phyloP scores from a whole-genome alignment of 1,140 invertebrate genomes.

The Caenorhabditis remanei region DNA sequence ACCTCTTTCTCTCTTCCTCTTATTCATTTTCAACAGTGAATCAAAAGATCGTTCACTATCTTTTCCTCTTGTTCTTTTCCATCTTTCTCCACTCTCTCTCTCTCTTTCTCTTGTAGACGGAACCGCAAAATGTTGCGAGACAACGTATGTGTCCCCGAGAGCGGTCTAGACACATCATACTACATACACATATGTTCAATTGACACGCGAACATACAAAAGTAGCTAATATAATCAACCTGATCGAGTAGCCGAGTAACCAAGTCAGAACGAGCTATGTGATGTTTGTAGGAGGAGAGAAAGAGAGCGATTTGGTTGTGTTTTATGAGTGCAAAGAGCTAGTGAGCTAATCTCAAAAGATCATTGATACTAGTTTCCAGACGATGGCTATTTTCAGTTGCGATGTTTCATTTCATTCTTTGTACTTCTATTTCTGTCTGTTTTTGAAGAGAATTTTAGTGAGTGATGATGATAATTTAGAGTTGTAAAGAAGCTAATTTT shows the following conservation, averaged over 20 bases:
- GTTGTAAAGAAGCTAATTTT: conserved; percentile 13
- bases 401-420: not conserved
- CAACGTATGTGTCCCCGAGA: not conserved
- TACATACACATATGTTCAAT: not conserved
- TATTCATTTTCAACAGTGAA: not conserved
- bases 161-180: conserved; percentile 20
- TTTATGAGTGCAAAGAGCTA: not conserved
- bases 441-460: not conserved
- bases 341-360: not conserved
- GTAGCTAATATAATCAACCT: not conserved
- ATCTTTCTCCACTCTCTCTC: not conserved
- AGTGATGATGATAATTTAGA: not conserved
- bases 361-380: not conserved
- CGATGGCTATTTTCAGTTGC: no score
- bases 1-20: not conserved
- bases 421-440: not conserved
- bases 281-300: no score
- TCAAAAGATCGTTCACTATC: conserved; percentile 1
- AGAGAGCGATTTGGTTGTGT: not conserved
- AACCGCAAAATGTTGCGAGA: conserved; percentile 29
- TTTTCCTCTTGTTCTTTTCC: not conserved
- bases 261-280: not conserved
- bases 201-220: conserved; percentile 3
- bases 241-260: not conserved
- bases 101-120: not conserved